Evolutionary conservation across 2,888 invertebrate species (phyloP).

Genomic region (Abscondita cerata): DNA sequence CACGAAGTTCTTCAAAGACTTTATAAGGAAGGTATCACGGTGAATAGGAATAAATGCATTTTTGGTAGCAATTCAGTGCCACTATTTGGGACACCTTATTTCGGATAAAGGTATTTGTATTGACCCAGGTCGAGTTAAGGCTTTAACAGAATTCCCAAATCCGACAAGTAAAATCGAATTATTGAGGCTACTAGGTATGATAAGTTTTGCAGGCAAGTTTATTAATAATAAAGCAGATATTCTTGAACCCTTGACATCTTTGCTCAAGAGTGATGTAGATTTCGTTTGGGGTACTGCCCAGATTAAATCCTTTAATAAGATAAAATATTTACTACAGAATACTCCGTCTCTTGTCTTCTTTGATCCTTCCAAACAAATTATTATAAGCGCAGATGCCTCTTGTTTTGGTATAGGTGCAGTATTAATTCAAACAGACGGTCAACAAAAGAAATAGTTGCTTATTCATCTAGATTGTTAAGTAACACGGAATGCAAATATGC

Average conservation of each 20-base stretch:
- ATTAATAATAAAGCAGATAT: neutral
- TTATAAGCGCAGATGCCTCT: neutral
- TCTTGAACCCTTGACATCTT: neutral
- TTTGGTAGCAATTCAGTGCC: neutral
- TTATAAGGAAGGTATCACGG: neutral
- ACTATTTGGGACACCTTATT: neutral
- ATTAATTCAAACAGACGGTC: neutral
- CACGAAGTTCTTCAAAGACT: neutral
- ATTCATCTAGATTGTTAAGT: neutral
- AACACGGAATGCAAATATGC: neutral
- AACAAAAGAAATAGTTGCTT: too few relatives aligned
- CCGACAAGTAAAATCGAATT: neutral
- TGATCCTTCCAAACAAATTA: neutral
- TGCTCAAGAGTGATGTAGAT: neutral
- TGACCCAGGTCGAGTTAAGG: neutral
- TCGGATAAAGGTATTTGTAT: neutral
- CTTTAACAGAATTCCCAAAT: neutral
- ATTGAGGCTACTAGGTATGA: neutral
- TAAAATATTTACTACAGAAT: neutral
- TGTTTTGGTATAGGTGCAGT: neutral
- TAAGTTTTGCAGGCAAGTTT: neutral
- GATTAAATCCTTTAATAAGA: too few relatives aligned
- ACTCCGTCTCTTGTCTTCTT: neutral
- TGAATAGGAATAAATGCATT: conserved; percentile 1
- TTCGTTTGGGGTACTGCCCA: neutral